phyloP scores from a whole-genome alignment of 2,888 invertebrate species.

The Oligia latruncula region DNA sequence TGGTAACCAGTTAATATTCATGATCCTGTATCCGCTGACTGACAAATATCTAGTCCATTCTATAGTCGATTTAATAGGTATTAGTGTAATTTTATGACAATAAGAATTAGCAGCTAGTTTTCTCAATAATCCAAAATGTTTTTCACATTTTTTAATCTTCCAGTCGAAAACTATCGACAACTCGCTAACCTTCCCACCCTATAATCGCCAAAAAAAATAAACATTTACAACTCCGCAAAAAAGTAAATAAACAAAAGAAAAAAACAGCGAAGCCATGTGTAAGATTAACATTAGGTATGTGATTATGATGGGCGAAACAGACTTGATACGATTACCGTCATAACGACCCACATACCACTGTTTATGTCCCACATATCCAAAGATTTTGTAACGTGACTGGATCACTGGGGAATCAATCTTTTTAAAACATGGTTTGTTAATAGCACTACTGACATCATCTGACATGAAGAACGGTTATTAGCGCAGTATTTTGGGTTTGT shows the following conservation, averaged over 20 bases:
- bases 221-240: slow-evolving; percentile 13
- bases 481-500: slow-evolving; percentile 4
- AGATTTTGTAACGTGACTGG: slow-evolving; percentile 73
- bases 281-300: slow-evolving; percentile 63
- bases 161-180: not conserved
- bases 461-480: not conserved
- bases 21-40: slow-evolving; percentile 35
- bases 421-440: slow-evolving; percentile 46
- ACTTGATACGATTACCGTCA: slow-evolving; percentile 67
- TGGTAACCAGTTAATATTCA: slow-evolving; percentile 49
- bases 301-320: slow-evolving; percentile 76
- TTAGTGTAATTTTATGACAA: slow-evolving; percentile 4
- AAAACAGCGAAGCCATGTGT: slow-evolving; percentile 41
- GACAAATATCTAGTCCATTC: slow-evolving; percentile 15
- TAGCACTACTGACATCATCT: slow-evolving; percentile 37
- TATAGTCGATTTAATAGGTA: not conserved
- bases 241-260: slow-evolving; percentile 57
- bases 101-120: not conserved
- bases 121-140: not conserved
- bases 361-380: slow-evolving; percentile 81
- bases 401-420: slow-evolving; percentile 55
- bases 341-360: slow-evolving; percentile 81
- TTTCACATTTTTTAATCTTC: not conserved
- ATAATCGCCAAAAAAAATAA: not conserved
- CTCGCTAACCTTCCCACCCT: not conserved